Base-by-base conservation (phyloP, 2,888 invertebrate species). In the Drosophila cyrtoloma region DNA sequence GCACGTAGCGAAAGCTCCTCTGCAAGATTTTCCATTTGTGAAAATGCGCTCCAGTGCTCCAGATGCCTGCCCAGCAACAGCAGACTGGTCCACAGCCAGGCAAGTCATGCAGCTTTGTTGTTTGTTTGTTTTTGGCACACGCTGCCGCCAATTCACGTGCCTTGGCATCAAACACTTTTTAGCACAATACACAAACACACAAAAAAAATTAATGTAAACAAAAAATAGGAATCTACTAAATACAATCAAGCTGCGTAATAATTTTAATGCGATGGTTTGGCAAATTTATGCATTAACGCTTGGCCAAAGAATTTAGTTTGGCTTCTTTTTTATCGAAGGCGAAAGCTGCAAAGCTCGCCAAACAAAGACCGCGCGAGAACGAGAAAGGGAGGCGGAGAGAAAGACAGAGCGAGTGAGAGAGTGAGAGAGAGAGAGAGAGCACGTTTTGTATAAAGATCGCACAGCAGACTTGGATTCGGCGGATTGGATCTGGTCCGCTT, bases 1-100 rank as follows among this genome's bases (percentile, higher is more conserved):
- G 92, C 37, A 92, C 67, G 32, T 75, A 79, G 0, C 92, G 92
- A 32, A 92, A 88, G 35, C 86, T 79, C 58, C 70, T 81, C 65
- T 75, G 75, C 80, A 92, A 70, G 5, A 82, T 60, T 39, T 81
- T 75, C 89, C 89, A 91, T 65, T 91, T 90, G 50, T 88, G 77
- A 3, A 86, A 47, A 59, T 81, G 81, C 3, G 62, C 73, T 0
- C 22, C 35, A 7, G 57, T 59, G 22, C 69, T 58, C 33, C 42
- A 57, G 47, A 76, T 30, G 63, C 70, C 70, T 78, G 61, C 56
- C 60, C 33, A 69, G 26, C 47, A 82, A 60, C 47, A 72, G 63
- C 37, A 62, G 53, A 30, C 60, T 53, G 53, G 44, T 65, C 55
- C 70, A 71, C 37, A 68, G 7, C 50, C 59, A 65, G 50, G 28